Conservation (phyloP, 64 coral and sea anemone genomes). For the Montipora foliosa region DNA sequence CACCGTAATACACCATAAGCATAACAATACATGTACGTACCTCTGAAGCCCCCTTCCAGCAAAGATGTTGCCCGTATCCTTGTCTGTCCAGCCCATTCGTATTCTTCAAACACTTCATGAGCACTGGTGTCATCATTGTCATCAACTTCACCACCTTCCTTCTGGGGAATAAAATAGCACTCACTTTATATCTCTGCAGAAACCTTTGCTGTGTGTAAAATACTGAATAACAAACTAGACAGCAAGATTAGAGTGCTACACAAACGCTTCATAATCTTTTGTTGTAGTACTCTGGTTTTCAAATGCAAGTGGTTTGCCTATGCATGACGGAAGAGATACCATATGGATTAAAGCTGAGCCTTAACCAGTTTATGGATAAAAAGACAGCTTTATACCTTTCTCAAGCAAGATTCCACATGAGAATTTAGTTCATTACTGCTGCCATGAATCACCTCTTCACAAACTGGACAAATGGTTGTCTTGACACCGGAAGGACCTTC, state of each 20-base stretch:
- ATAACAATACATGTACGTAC: background rate
- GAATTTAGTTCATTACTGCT: constrained; percentile 85
- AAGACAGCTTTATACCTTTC: constrained; percentile 65
- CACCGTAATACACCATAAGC: background rate
- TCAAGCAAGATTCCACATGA: constrained; percentile 88
- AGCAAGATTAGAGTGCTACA: too few species aligned
- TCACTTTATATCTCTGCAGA: too few species aligned
- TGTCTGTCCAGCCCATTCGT: constrained; percentile 95
- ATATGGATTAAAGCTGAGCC: too few species aligned
- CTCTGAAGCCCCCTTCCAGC: constrained; percentile 89
- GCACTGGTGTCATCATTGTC: constrained; percentile 45
- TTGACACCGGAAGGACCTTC: constrained; percentile 81
- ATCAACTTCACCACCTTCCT: constrained; percentile 42
- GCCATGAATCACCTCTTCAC: constrained; percentile 86
- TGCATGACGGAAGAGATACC: too few species aligned
- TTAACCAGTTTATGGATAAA: too few species aligned
- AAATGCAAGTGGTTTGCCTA: too few species aligned
- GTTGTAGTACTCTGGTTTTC: too few species aligned
- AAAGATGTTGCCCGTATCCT: constrained; percentile 91
- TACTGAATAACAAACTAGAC: too few species aligned
- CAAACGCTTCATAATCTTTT: too few species aligned
- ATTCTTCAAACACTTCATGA: constrained; percentile 82
- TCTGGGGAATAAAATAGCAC: constrained; percentile 20
- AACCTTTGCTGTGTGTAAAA: too few species aligned
- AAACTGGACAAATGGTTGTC: constrained; percentile 85